Evolutionary conservation across 2,888 invertebrate species (phyloP).

Genomic region (Tridacna gigas): DNA sequence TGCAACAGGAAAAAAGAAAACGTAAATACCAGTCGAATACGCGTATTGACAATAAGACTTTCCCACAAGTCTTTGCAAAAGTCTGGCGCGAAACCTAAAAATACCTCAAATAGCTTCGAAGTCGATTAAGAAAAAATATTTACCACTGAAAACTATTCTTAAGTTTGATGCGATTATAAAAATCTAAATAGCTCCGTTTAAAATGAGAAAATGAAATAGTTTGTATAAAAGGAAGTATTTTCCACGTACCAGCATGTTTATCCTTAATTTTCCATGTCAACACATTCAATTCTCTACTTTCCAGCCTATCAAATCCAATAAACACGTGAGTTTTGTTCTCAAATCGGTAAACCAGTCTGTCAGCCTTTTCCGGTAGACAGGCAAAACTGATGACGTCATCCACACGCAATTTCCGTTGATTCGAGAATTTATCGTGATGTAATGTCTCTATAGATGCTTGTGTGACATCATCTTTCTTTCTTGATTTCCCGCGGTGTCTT

Average conservation of each 20-base stretch:
- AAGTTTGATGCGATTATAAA: too few relatives aligned
- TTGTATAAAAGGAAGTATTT: too few relatives aligned
- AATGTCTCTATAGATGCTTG: not conserved
- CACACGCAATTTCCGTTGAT: not conserved
- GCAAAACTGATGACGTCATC: slow-evolving; percentile 24
- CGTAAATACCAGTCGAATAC: too few relatives aligned
- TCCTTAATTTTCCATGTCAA: slow-evolving; percentile 20
- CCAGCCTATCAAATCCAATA: slow-evolving; percentile 24
- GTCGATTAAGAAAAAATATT: too few relatives aligned
- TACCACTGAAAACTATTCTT: too few relatives aligned
- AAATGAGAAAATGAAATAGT: too few relatives aligned
- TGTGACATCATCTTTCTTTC: slow-evolving; percentile 2
- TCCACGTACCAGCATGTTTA: not conserved
- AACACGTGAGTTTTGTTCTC: slow-evolving; percentile 25
- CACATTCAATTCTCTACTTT: not conserved
- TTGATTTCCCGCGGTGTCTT: not conserved
- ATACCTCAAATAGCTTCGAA: too few relatives aligned
- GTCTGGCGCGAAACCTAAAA: too few relatives aligned
- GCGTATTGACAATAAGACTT: too few relatives aligned
- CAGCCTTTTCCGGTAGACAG: slow-evolving; percentile 18
- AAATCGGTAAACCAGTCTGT: slow-evolving; percentile 27
- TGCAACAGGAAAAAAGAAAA: too few relatives aligned
- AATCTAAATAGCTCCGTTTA: too few relatives aligned
- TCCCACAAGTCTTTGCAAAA: too few relatives aligned
- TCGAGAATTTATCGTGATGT: not conserved